phyloP scores from a whole-genome alignment of 1,140 invertebrate species.

The Saxidomus purpurata region DNA sequence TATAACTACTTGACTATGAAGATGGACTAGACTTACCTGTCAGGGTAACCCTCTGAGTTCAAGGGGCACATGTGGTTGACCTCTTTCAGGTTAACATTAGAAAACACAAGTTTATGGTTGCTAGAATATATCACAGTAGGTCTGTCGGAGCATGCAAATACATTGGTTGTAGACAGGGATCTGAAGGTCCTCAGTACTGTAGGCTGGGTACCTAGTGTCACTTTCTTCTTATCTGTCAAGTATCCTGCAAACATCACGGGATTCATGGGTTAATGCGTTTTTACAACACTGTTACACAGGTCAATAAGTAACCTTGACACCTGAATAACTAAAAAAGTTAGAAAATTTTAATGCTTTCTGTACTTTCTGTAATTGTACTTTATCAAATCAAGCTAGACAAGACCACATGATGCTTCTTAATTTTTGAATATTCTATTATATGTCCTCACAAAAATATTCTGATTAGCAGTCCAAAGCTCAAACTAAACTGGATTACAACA shows the following conservation, averaged over 20 bases:
- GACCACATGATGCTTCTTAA: too few species aligned
- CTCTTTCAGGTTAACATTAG: slow-evolving; percentile 99
- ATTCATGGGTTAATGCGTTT: too few species aligned
- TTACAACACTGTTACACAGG: too few species aligned
- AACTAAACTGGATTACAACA: too few species aligned
- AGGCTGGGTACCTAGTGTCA: slow-evolving; percentile 98
- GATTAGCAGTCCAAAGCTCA: too few species aligned
- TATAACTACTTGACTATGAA: neutral
- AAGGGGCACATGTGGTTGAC: slow-evolving; percentile 99
- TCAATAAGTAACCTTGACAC: too few species aligned
- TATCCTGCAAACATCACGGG: slow-evolving; percentile 73
- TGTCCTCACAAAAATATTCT: too few species aligned
- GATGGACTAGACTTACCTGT: slow-evolving; percentile 89
- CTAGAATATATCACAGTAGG: slow-evolving; percentile 99
- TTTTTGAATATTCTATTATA: too few species aligned
- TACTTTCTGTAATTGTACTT: too few species aligned
- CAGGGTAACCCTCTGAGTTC: slow-evolving; percentile 97
- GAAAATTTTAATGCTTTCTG: too few species aligned
- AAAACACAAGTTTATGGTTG: slow-evolving; percentile 99
- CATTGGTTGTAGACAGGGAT: slow-evolving; percentile 97
- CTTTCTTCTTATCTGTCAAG: slow-evolving; percentile 86
- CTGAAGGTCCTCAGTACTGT: slow-evolving; percentile 96
- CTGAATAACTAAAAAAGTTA: too few species aligned
- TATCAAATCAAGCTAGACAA: too few species aligned
- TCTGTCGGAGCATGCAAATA: slow-evolving; percentile 99